Conservation (phyloP, 2,113 vertebrate species). For the Aphelocoma coerulescens region DNA sequence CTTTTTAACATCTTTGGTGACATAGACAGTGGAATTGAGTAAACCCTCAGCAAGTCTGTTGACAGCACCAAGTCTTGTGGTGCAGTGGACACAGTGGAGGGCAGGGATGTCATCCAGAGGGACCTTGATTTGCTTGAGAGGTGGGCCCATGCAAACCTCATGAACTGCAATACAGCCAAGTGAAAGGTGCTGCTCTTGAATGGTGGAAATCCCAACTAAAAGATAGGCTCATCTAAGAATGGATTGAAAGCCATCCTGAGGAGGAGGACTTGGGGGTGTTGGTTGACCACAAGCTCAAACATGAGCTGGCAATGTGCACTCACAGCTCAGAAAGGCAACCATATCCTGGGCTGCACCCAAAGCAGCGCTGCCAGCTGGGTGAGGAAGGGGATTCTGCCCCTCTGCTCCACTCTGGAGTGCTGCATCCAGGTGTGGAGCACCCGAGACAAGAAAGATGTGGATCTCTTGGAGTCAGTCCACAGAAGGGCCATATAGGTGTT, state of each 20-base stretch:
- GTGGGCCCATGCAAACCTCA: not conserved
- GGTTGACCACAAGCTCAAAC: not conserved
- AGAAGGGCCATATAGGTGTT: not conserved
- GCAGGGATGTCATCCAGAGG: not conserved
- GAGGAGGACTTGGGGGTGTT: not conserved
- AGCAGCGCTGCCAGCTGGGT: rapidly evolving
- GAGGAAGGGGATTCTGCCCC: rapidly evolving
- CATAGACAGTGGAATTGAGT: not conserved
- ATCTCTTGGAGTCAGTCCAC: not conserved
- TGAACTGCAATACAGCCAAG: not conserved
- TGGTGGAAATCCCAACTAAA: not conserved
- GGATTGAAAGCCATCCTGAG: not conserved
- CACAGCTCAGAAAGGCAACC: rapidly evolving
- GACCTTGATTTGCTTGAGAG: rapidly evolving
- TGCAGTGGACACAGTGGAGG: not conserved
- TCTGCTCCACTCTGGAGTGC: not conserved
- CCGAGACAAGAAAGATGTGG: not conserved
- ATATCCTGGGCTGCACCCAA: too few species aligned
- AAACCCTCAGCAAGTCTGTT: not conserved
- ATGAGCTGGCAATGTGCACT: not conserved
- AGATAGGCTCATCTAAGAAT: not conserved
- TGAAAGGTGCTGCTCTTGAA: not conserved
- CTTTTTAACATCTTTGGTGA: not conserved
- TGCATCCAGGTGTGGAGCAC: not conserved
- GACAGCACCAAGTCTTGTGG: not conserved